These are phyloP conservation scores for Regulus satrapa DNA, from an alignment of 2,113 vertebrate species.

Conservation along the genomic window DNA sequence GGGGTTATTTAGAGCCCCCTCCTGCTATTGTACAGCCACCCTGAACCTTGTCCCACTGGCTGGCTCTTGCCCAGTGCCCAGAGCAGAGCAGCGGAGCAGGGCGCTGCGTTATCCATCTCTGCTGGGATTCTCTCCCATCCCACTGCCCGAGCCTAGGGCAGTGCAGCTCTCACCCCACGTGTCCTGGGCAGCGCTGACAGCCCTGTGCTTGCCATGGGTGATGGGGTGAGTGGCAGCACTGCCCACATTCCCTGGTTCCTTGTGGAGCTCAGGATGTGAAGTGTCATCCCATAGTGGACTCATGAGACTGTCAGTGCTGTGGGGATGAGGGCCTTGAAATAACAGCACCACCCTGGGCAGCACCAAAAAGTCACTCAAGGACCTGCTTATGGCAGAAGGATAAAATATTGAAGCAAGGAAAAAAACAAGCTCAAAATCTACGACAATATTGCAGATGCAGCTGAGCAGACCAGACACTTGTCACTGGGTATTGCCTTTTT, in stretches of 20 bases:
- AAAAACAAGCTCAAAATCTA: not conserved
- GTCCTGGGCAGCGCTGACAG: not conserved
- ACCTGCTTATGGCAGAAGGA: not conserved
- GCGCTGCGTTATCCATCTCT: rapidly evolving
- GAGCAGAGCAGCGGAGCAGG: not conserved
- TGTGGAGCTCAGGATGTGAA: rapidly evolving
- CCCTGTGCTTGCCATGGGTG: not conserved
- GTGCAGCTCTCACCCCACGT: rapidly evolving
- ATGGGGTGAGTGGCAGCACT: rapidly evolving
- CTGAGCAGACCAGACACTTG: not conserved
- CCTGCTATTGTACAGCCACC: rapidly evolving
- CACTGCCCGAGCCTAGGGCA: not conserved
- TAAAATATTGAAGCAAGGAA: not conserved
- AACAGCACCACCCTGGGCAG: not conserved
- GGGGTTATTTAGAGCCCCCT: not conserved
- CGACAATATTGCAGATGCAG: not conserved
- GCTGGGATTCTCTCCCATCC: not conserved
- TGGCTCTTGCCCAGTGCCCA: not conserved
- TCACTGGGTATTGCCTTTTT: not conserved
- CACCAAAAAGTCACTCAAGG: not conserved
- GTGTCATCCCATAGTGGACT: rapidly evolving
- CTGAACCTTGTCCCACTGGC: not conserved
- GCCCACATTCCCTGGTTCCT: not conserved
- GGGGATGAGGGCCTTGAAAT: not conserved
- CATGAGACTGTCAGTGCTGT: not conserved